Percentiles rank a stretch among this genome's conserved stretches.
Evolutionary conservation across 2,113 vertebrate species (phyloP).

Genomic region (Procavia capensis): DNA sequence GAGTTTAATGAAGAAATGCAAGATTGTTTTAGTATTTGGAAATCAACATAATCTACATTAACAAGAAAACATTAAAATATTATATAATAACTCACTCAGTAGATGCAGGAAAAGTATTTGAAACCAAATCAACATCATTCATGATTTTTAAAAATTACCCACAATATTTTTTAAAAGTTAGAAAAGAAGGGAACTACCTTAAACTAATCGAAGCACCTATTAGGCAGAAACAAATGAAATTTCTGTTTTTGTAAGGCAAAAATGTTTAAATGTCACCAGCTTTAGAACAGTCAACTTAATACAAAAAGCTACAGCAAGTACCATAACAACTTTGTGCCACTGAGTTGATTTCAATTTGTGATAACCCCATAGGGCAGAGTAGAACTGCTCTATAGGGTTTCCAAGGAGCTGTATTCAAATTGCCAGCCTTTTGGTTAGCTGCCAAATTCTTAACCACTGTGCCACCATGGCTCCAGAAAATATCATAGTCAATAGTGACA

Average conservation of each 20-base stretch:
- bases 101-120: not conserved
- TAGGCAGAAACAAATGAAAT: conserved; percentile 10
- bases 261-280: not conserved
- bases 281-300: not conserved
- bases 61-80: conserved; percentile 13
- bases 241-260: not conserved
- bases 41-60: not conserved
- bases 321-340: not conserved
- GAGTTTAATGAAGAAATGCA: not conserved
- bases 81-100: conserved; percentile 1
- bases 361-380: too few relatives aligned
- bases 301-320: not conserved
- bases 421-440: too few relatives aligned
- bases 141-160: not conserved
- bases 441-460: too few relatives aligned
- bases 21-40: not conserved
- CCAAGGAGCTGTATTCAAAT: too few relatives aligned
- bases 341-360: too few relatives aligned
- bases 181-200: not conserved
- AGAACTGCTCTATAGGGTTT: too few relatives aligned
- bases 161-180: not conserved
- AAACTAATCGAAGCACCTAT: not conserved
- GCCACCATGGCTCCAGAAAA: too few relatives aligned
- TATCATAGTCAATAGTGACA: not conserved
- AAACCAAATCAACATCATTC: not conserved